Conservation (phyloP, 1,140 invertebrate species). For the Anastatus disparis region DNA sequence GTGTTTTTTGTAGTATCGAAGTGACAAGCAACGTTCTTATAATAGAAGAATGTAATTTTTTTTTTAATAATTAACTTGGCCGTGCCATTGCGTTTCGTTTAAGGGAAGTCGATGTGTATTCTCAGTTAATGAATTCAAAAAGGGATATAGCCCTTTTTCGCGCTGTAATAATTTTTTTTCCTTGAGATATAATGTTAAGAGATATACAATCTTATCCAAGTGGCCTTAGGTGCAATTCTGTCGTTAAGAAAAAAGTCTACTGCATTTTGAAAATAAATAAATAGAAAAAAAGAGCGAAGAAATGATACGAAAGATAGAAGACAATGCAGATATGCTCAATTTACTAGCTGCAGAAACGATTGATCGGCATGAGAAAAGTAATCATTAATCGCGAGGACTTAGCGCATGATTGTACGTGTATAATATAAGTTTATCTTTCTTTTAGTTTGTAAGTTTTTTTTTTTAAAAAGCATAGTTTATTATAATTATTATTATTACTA, state of each 20-base stretch:
- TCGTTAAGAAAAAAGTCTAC: constrained; percentile 15
- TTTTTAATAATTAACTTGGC: constrained; percentile 34
- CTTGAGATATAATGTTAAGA: constrained; percentile 18
- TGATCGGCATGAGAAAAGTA: constrained; percentile 43
- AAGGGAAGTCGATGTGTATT: constrained; percentile 13
- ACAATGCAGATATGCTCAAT: neutral
- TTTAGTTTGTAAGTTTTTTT: constrained; percentile 48
- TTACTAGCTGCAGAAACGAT: neutral
- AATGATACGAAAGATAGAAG: too few relatives aligned
- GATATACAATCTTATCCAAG: constrained; percentile 33
- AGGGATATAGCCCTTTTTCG: neutral
- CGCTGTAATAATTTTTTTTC: constrained; percentile 7
- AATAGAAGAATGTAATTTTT: constrained; percentile 19
- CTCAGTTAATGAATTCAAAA: neutral
- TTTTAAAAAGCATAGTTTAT: constrained; percentile 47
- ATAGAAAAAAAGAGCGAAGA: too few relatives aligned
- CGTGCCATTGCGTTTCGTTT: constrained; percentile 40
- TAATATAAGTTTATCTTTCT: constrained; percentile 48
- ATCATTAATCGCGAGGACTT: constrained; percentile 50
- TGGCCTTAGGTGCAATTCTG: constrained; percentile 44
- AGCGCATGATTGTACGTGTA: constrained; percentile 48
- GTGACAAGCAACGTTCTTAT: constrained; percentile 2
- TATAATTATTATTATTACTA: constrained; percentile 26
- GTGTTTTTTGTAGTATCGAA: neutral
- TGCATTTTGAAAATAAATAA: neutral